Evolutionary conservation across 2,797 vertebrate genomes (phyloP).

Genomic region (Paguma larvata): DNA sequence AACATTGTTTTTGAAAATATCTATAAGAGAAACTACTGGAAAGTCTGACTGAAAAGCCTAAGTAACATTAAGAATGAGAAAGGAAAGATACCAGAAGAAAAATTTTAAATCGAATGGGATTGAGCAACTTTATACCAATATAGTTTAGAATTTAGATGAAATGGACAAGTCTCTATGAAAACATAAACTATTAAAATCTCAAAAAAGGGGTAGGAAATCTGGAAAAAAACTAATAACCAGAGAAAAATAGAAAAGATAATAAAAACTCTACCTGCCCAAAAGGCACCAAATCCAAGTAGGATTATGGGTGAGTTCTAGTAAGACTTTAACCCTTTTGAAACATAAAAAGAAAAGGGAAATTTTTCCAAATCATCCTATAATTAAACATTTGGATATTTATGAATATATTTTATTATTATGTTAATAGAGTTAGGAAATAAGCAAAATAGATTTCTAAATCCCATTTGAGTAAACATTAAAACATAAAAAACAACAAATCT

Average conservation of each 20-base stretch:
- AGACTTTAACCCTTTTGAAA: not conserved
- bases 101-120: not conserved
- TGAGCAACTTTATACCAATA: not conserved
- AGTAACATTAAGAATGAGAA: slow-evolving; percentile 33
- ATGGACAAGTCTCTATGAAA: not conserved
- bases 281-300: not conserved
- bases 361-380: not conserved
- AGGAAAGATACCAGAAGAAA: not conserved
- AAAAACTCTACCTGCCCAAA: not conserved
- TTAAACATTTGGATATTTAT: slow-evolving; percentile 40
- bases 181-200: slow-evolving; percentile 21
- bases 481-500: not conserved
- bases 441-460: not conserved
- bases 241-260: not conserved
- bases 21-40: not conserved
- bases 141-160: not conserved
- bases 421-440: slow-evolving; percentile 13
- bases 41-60: not conserved
- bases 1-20: not conserved
- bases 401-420: not conserved
- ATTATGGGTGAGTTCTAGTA: not conserved
- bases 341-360: not conserved
- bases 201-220: not conserved
- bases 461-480: slow-evolving; percentile 35
- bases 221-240: not conserved